A percentile compares a stretch with the other conserved stretches of the same genome.
Conservation (phyloP, 2,797 vertebrate genomes). For the Neosalanx taihuensis region DNA sequence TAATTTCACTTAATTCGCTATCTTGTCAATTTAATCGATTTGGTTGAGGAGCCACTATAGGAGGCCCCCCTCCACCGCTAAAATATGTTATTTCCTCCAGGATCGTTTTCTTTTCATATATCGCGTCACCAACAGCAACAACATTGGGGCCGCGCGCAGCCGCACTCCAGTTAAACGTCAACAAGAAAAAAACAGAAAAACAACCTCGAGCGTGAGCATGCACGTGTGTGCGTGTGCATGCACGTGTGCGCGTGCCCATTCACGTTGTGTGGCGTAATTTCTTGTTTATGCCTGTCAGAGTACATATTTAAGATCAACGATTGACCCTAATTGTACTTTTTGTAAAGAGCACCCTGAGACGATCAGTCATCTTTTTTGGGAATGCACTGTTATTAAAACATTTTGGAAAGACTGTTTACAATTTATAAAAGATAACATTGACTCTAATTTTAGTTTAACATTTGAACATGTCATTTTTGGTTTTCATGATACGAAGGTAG, state of each 20-base stretch:
- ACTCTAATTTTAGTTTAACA: no score
- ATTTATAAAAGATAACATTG: no score
- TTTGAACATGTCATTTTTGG: no score
- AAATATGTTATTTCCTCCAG: slow-evolving; percentile 10
- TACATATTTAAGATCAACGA: no score
- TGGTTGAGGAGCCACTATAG: slow-evolving; percentile 31
- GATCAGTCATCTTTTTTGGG: no score
- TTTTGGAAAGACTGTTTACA: no score
- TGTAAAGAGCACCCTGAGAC: no score
- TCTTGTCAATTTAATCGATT: slow-evolving; percentile 9
- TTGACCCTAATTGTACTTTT: no score
- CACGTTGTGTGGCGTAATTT: slow-evolving; percentile 31
- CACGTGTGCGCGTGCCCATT: slow-evolving; percentile 43
- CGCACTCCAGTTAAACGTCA: slow-evolving; percentile 70
- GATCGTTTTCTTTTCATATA: slow-evolving; percentile 31
- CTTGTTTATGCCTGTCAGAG: neutral
- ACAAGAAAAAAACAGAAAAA: slow-evolving; percentile 75
- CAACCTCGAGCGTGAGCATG: slow-evolving; percentile 62
- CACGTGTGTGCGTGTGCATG: slow-evolving; percentile 34
- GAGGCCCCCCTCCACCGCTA: slow-evolving; percentile 29
- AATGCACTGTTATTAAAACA: no score
- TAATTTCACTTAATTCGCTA: neutral
- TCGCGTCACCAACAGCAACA: slow-evolving; percentile 68
- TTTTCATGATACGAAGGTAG: no score
- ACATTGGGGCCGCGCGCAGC: slow-evolving; percentile 65